These are phyloP conservation scores for Malachius bipustulatus DNA, from an alignment of 2,888 invertebrate genomes.

Conservation along the genomic window DNA sequence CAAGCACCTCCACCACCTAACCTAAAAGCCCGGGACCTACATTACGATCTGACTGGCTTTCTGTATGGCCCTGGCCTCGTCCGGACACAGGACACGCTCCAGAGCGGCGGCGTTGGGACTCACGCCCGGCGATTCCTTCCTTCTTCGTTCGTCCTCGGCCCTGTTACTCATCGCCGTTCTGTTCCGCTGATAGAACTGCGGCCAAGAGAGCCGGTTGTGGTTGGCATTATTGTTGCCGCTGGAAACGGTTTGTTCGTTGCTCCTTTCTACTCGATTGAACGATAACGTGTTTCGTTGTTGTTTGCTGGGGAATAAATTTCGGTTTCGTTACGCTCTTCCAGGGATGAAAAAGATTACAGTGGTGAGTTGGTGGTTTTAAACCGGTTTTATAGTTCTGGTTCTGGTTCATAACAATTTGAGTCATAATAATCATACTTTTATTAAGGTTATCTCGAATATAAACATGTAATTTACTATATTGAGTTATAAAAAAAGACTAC, in stretches of 20 bases:
- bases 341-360: no score
- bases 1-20: slow-evolving; percentile 14
- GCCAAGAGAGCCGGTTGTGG: slow-evolving; percentile 47
- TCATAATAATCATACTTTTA: no score
- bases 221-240: slow-evolving; percentile 33
- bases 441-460: no score
- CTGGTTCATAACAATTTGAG: no score
- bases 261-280: slow-evolving; percentile 30
- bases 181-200: slow-evolving; percentile 39
- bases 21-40: slow-evolving; percentile 45
- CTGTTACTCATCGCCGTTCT: slow-evolving; percentile 22
- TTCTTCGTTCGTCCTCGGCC: slow-evolving; percentile 34
- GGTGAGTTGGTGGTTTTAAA: no score
- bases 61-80: slow-evolving; percentile 72
- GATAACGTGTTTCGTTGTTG: slow-evolving; percentile 36
- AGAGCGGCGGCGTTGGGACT: slow-evolving; percentile 37
- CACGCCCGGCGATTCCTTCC: slow-evolving; percentile 29
- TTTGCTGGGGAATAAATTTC: no score
- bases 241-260: slow-evolving; percentile 41
- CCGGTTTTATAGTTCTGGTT: no score
- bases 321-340: no score
- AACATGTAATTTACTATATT: no score
- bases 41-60: slow-evolving; percentile 79
- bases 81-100: slow-evolving; percentile 52
- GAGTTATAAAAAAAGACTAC: no score